Evolutionary conservation across 2,113 vertebrate genomes (phyloP).

Genomic region (Tylochromis polylepis): DNA sequence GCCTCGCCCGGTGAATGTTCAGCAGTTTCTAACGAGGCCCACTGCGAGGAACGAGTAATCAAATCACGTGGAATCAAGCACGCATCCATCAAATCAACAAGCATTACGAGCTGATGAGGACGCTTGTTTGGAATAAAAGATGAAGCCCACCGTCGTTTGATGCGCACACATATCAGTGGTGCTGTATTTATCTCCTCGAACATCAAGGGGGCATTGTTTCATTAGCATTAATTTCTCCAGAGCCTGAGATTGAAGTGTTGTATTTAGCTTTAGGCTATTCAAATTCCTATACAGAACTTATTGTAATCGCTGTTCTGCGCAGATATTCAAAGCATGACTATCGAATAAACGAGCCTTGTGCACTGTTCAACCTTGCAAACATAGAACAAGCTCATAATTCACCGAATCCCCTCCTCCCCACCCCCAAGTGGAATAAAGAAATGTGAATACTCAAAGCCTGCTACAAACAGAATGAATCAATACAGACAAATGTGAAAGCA

Average conservation of each 20-base stretch:
- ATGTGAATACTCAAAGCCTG: not conserved
- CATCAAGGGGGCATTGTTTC: slow-evolving; percentile 50
- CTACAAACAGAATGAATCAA: slow-evolving; percentile 11
- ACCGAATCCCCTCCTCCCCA: not conserved
- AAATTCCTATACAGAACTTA: slow-evolving; percentile 17
- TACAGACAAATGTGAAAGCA: slow-evolving; percentile 8
- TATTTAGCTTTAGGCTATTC: slow-evolving; percentile 38
- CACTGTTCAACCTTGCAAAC: slow-evolving; percentile 24
- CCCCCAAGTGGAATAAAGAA: slow-evolving; percentile 4
- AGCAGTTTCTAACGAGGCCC: not conserved
- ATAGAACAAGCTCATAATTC: slow-evolving; percentile 24
- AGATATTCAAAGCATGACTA: slow-evolving; percentile 51
- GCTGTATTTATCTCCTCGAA: slow-evolving; percentile 33
- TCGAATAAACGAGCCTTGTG: slow-evolving; percentile 26
- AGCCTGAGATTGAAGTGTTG: slow-evolving; percentile 36
- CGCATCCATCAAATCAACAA: slow-evolving; percentile 40
- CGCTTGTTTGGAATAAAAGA: not conserved
- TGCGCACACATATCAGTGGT: not conserved
- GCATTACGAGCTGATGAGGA: slow-evolving; percentile 19
- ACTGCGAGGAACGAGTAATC: slow-evolving; percentile 6
- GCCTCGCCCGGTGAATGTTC: not conserved
- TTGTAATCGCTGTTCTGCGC: slow-evolving; percentile 15
- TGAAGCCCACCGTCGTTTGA: not conserved
- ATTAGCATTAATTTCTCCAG: slow-evolving; percentile 46
- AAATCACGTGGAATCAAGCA: slow-evolving; percentile 16